Conservation (phyloP, 2,888 invertebrate species). For the Sussaba pulchella region DNA sequence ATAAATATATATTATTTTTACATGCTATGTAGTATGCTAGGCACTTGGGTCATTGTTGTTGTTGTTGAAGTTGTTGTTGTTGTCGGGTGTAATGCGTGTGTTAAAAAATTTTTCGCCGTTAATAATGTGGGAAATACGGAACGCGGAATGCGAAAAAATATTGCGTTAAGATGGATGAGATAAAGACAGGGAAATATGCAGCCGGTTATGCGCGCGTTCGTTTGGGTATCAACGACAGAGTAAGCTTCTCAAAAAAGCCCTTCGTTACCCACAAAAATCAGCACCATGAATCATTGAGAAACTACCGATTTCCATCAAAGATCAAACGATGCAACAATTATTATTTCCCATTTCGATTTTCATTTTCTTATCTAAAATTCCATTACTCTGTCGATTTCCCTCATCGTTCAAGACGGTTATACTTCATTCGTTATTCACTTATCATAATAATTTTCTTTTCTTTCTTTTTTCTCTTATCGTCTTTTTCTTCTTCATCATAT, state of each 20-base stretch:
- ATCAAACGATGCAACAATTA: not conserved
- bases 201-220: conserved; percentile 42
- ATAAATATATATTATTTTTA: conserved; percentile 78
- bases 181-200: conserved; percentile 35
- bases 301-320: not conserved
- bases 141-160: conserved; percentile 8
- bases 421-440: conserved; percentile 49
- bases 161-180: conserved; percentile 15
- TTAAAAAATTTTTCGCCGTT: not conserved
- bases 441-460: conserved; percentile 31
- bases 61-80: conserved; percentile 66
- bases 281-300: conserved; percentile 1
- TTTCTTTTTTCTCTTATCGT: not conserved
- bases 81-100: conserved; percentile 16
- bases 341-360: not conserved
- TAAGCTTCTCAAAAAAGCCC: not conserved
- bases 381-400: conserved; percentile 35
- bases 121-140: conserved; percentile 6
- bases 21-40: conserved; percentile 77
- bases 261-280: no score
- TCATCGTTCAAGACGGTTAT: conserved; percentile 29
- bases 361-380: conserved; percentile 11
- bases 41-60: conserved; percentile 71
- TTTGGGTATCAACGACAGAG: conserved; percentile 14
- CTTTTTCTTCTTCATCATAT: not conserved